Base-by-base conservation (phyloP, 2,888 invertebrate genomes). In the Polyploca ridens region DNA sequence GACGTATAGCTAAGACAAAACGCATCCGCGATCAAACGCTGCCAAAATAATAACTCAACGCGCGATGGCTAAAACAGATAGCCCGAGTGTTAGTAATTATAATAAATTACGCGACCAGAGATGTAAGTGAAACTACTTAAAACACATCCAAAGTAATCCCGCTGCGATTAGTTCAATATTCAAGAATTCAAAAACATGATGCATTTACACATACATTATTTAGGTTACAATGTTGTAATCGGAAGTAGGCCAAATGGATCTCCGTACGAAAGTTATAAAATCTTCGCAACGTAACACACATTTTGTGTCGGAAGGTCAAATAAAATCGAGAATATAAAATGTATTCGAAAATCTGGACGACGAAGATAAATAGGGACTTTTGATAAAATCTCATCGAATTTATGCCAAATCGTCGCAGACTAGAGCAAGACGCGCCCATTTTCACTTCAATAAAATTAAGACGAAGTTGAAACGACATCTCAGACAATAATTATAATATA, bases 31-130 rank as follows among this genome's bases (percentile, higher is more conserved):
- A 85, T 86, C 84, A 81, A 75, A 81, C 83, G 86, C 79, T 90
- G 90, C 90, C 90, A 90, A 89, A 89, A 87, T 87, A 83, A 89
- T 89, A 88, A 86, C 76, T 86, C 85, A 86, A 76, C 73, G 67
- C 71, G 73, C 72, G 82, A 84, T 83, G 74, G 79, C 74, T 76
- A 71, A 74, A 78, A 73, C 71, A 74, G 67, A 79, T 76, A 78
- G 67, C 69, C 54, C 64, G 64, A 70, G 63, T 81, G 79, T 82
- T 83, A 81, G 80, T 78, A 79, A 81, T 81, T 76, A 75, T 73
- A 78, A 83, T 78, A 79, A 79, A 79, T 76, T 74, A 68, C 65
- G 33, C 60, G 58, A 58, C 62, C 60, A 33, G 49, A 46, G 60
- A 65, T 65, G 62, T 38, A 33, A 16, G n/a, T 64, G 63, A 62